Percentiles rank a stretch among this genome's conserved stretches.
Conservation (phyloP, 2,888 invertebrate genomes). For the Drosophila bunnanda region DNA sequence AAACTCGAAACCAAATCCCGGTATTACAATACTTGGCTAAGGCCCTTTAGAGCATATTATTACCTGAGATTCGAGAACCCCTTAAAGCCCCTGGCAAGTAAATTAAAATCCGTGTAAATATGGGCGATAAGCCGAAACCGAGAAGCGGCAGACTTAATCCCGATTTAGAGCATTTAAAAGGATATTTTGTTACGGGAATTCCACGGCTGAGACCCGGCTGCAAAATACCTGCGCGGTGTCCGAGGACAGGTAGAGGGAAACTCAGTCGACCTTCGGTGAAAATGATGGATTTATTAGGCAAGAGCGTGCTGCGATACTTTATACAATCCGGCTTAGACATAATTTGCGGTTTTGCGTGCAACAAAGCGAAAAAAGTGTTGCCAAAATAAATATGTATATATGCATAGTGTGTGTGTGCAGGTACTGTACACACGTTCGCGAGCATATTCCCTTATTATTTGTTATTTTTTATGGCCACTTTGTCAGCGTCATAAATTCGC, state of each 20-base stretch:
- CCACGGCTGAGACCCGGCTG: conserved; percentile 1
- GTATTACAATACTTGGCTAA: background rate
- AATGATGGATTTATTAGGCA: conserved; percentile 66
- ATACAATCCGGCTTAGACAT: conserved; percentile 57
- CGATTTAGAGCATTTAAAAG: conserved; percentile 42
- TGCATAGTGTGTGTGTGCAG: conserved; percentile 14
- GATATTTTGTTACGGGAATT: conserved; percentile 15
- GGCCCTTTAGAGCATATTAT: conserved; percentile 11
- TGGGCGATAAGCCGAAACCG: conserved; percentile 27
- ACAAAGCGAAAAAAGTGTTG: conserved; percentile 56
- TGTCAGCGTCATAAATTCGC: conserved; percentile 76
- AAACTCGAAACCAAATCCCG: conserved; percentile 1
- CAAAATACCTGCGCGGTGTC: conserved; percentile 15
- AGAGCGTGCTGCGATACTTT: conserved; percentile 52
- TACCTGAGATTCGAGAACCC: conserved; percentile 32
- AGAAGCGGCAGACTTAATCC: conserved; percentile 28
- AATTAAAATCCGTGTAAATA: conserved; percentile 59
- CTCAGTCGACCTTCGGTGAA: conserved; percentile 40
- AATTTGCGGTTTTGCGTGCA: conserved; percentile 66
- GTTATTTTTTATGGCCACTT: conserved; percentile 79
- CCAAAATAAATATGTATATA: conserved; percentile 59
- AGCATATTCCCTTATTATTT: conserved; percentile 64
- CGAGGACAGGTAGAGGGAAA: conserved; percentile 40
- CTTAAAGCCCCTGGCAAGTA: conserved; percentile 27
- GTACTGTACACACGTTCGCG: conserved; percentile 20